Conservation (phyloP, 2,113 vertebrate species). For the Ceyx cyanopectus region DNA sequence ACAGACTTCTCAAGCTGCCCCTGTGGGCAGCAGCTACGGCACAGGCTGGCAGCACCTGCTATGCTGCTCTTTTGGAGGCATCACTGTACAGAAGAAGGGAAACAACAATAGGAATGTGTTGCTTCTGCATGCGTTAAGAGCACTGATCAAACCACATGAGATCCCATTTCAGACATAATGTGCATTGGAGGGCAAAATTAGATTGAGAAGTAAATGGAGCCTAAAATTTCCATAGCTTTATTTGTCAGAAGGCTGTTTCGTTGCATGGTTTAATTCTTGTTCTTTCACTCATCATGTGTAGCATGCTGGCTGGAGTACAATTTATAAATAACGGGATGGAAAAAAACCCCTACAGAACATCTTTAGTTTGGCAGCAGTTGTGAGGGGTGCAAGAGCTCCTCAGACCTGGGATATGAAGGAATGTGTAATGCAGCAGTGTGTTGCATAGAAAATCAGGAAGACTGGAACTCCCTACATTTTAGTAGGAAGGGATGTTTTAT, state of each 20-base stretch:
- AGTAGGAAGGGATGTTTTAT: neutral
- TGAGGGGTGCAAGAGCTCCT: conserved; percentile 20
- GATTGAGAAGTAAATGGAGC: conserved; percentile 90
- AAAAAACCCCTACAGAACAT: neutral
- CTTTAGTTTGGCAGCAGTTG: conserved; percentile 55
- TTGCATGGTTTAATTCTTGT: conserved; percentile 82
- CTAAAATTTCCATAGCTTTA: conserved; percentile 87
- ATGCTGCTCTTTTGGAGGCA: conserved; percentile 72
- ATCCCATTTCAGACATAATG: conserved; percentile 85
- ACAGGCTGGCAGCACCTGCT: conserved; percentile 62
- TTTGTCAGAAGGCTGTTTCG: conserved; percentile 83
- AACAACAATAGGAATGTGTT: conserved; percentile 74
- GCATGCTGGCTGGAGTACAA: conserved; percentile 62
- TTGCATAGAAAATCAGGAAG: neutral
- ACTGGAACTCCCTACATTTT: neutral
- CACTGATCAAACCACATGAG: conserved; percentile 84
- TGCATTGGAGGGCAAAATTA: conserved; percentile 89
- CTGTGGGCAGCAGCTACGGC: neutral
- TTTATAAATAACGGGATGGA: conserved; percentile 64
- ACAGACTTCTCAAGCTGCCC: neutral
- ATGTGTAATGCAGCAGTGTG: neutral
- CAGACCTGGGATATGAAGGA: neutral
- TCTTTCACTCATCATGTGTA: conserved; percentile 66
- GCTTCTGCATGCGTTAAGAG: conserved; percentile 78
- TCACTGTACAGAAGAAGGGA: conserved; percentile 59